These are phyloP conservation scores for Aleiodes sp. DNA, from an alignment of 1,140 invertebrate genomes.

Conservation along the genomic window DNA sequence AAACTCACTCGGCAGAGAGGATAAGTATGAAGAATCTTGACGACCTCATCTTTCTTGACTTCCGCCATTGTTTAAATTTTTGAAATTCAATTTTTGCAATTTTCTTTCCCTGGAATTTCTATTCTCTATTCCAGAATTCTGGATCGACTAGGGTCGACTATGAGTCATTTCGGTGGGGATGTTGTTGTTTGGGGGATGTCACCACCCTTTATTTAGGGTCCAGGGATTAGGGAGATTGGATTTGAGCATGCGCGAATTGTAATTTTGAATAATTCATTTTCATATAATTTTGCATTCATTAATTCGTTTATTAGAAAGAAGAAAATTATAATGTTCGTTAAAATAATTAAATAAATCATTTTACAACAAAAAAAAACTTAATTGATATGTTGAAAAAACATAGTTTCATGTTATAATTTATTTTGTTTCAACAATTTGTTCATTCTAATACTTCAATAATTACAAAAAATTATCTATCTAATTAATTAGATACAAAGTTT, in stretches of 20 bases:
- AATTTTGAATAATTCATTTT: too few relatives aligned
- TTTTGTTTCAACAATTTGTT: neutral
- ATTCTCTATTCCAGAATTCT: neutral
- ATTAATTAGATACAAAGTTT: neutral
- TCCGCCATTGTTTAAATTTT: slow-evolving; percentile 53
- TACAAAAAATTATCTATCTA: too few relatives aligned
- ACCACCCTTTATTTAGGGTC: neutral
- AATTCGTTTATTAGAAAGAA: too few relatives aligned
- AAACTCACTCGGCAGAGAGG: slow-evolving; percentile 61
- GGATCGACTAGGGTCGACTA: neutral
- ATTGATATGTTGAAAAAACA: neutral
- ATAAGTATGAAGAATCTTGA: slow-evolving; percentile 63
- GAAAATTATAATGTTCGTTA: too few relatives aligned
- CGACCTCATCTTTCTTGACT: slow-evolving; percentile 60
- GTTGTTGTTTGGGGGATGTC: slow-evolving; percentile 1
- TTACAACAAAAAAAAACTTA: too few relatives aligned
- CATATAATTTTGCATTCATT: too few relatives aligned
- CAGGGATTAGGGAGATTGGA: neutral
- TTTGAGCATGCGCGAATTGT: neutral
- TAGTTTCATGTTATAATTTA: neutral
- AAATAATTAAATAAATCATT: neutral
- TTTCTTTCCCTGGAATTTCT: too few relatives aligned
- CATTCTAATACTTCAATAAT: neutral
- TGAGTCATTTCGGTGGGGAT: slow-evolving; percentile 12
- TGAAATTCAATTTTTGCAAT: too few relatives aligned